Conservation (phyloP, 2,888 invertebrate species). For the Drosophila cognata region DNA sequence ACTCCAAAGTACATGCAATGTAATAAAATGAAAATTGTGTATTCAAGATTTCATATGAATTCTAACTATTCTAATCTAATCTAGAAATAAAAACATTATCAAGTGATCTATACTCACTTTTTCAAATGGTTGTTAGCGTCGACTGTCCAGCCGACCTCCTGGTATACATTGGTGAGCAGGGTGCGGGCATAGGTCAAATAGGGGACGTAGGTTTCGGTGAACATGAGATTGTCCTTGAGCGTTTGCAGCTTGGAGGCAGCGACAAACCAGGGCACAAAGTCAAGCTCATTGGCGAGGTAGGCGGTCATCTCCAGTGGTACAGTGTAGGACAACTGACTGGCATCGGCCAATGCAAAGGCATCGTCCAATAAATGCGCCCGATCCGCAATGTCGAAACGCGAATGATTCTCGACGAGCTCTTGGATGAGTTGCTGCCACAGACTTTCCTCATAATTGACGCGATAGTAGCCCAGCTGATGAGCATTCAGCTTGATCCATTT, state of each 20-base stretch:
- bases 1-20: no score
- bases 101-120: conserved; percentile 62
- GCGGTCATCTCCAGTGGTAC: conserved; percentile 89
- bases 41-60: no score
- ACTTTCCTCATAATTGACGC: conserved; percentile 91
- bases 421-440: conserved; percentile 87
- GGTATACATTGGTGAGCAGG: conserved; percentile 87
- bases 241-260: conserved; percentile 86
- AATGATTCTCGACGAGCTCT: conserved; percentile 81
- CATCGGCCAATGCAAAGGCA: conserved; percentile 91
- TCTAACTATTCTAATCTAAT: no score
- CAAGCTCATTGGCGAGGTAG: conserved; percentile 88
- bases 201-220: conserved; percentile 85
- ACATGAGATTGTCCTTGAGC: conserved; percentile 86
- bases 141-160: conserved; percentile 88
- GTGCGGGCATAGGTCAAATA: conserved; percentile 87
- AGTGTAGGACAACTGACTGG: conserved; percentile 88
- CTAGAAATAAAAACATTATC: no score
- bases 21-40: no score
- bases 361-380: conserved; percentile 92
- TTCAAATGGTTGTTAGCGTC: conserved; percentile 83
- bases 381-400: conserved; percentile 87
- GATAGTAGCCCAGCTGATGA: conserved; percentile 93
- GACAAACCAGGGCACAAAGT: conserved; percentile 91
- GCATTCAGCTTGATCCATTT: conserved; percentile 93